Evolutionary conservation across 53 echinoderm and acorn worm genomes (phyloP).

Genomic region (Astropecten irregularis): DNA sequence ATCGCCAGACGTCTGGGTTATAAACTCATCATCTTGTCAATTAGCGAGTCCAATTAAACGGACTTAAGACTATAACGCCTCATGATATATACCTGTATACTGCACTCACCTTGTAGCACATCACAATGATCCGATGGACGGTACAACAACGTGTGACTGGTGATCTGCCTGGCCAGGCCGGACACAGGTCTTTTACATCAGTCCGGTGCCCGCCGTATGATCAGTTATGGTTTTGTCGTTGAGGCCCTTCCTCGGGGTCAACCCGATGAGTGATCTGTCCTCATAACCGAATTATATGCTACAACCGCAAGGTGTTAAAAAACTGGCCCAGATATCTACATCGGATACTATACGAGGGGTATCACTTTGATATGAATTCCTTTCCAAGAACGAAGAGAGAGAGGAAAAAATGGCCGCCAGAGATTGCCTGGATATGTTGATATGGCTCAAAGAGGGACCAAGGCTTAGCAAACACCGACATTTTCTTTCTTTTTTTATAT

Average conservation of each 20-base stretch:
- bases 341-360: slow-evolving; percentile 1
- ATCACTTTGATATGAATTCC: slow-evolving; percentile 15
- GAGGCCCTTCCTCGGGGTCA: slow-evolving; percentile 18
- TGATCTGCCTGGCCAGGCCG: slow-evolving; percentile 33
- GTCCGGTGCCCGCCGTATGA: slow-evolving; percentile 18
- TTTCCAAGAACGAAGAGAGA: too few relatives aligned
- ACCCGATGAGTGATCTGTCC: slow-evolving; percentile 52
- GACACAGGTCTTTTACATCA: slow-evolving; percentile 37
- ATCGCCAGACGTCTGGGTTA: too few relatives aligned
- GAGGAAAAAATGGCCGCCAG: slow-evolving; percentile 22
- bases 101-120: slow-evolving; percentile 45
- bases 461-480: too few relatives aligned
- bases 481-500: too few relatives aligned
- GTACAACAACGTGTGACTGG: slow-evolving; percentile 21
- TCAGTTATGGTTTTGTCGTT: slow-evolving; percentile 62
- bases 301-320: slow-evolving; percentile 43
- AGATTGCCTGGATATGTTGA: not conserved
- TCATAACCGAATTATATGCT: slow-evolving; percentile 48
- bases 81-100: not conserved
- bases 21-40: slow-evolving; percentile 31
- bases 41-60: slow-evolving; percentile 43
- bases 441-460: too few relatives aligned
- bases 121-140: too few relatives aligned
- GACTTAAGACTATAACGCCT: slow-evolving; percentile 39
- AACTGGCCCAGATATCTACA: slow-evolving; percentile 47